These are phyloP conservation scores for Heliocidaris tuberculata DNA, from an alignment of 35 echinoderm and acorn worm genomes.

Conservation along the genomic window DNA sequence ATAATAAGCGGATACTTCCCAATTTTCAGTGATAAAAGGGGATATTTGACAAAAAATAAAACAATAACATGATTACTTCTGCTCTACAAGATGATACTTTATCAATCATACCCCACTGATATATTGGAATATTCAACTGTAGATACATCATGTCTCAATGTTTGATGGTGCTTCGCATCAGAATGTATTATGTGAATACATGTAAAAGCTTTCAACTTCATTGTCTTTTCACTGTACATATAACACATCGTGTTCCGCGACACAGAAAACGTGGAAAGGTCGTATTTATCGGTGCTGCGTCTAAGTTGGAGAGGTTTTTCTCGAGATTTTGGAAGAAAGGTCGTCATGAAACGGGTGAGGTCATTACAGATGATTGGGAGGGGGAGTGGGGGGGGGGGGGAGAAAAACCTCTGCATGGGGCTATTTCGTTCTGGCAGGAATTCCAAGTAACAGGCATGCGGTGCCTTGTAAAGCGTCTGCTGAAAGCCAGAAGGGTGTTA, in stretches of 20 bases:
- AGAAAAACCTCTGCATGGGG: background rate
- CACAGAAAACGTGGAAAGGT: background rate
- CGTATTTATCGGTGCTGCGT: slow-evolving; percentile 35
- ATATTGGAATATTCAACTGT: no score
- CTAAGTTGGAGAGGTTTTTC: slow-evolving; percentile 29
- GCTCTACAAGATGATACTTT: no score
- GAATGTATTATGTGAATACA: background rate
- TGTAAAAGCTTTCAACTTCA: background rate
- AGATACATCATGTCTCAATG: background rate
- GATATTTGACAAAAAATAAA: no score
- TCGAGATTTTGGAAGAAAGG: background rate
- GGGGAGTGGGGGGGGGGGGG: background rate
- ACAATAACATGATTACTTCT: no score
- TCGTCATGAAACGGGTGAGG: background rate
- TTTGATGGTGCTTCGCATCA: background rate
- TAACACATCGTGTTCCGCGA: background rate
- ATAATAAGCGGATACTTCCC: no score
- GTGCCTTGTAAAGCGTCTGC: no score
- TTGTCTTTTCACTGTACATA: background rate
- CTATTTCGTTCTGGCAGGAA: no score
- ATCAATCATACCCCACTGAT: no score
- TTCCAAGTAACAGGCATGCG: no score
- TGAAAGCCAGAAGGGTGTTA: no score
- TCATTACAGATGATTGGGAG: background rate
- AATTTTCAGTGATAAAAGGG: no score